Evolutionary conservation across 2,888 invertebrate genomes (phyloP), one percentile per base, ranked within the genome.

Genomic region (Lordiphosa andalusiaca): DNA sequence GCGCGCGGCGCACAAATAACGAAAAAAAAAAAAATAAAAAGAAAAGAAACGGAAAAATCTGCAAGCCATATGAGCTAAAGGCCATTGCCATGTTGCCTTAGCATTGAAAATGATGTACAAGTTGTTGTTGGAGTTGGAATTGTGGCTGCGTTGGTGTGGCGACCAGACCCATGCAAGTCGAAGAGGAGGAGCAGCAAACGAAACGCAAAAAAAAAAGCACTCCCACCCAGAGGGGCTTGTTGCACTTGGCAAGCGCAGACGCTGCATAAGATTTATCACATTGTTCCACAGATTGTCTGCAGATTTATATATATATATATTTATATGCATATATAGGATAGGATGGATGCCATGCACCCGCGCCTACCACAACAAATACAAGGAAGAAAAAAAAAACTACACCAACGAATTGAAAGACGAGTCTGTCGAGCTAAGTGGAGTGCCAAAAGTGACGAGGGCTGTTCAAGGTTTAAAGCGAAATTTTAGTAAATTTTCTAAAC

Each of bases 281-380:
- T 87, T 85, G 85, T 86, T 85, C 77, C 74, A 85, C 85, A 81
- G 81, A 81, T 81, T 81, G 85, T 81, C 81, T 81, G 82, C 81
- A 82, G 80, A 82, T 80, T 71, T 67, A 68, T 40, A 55, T 53
- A 44, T 51, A 57, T 23, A 38, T 38, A 39, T 37, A 44, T 16
- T n/a, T n/a, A 16, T 16, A 16, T 16, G 16, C 38, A 39, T 37
- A 44, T 16, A 30, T 49, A 33, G 41, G 13, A 16, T 25, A 49
- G 58, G 62, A 59, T 67, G 71, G 51, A 56, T 41, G 73, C 64
- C 65, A 33, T 69, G 78, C 78, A 78, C 81, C 81, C 81, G 77
- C 77, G 73, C 78, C 77, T 75, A 75, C 76, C 80, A 69, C 73
- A 78, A 57, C 49, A 46, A 48, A 51, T 16, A 47, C 47, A 52